These are phyloP conservation scores for Heteromormyrus szaboi DNA, from an alignment of 2,797 vertebrate species.

Conservation along the genomic window DNA sequence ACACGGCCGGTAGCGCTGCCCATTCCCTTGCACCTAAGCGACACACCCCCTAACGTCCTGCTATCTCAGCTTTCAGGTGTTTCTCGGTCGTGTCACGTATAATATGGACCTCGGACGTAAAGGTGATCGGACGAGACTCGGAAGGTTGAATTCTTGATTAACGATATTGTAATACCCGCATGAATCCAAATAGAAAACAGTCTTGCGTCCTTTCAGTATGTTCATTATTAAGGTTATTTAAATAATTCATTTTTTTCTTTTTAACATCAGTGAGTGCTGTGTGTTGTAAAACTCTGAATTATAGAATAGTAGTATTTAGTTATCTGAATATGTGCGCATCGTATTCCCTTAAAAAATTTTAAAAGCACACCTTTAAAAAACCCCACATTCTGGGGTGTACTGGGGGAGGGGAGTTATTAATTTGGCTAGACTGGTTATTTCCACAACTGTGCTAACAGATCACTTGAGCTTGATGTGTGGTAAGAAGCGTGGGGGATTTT, in stretches of 20 bases:
- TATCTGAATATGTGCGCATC: neutral
- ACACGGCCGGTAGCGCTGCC: too few relatives aligned
- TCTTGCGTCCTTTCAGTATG: neutral
- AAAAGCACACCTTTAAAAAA: neutral
- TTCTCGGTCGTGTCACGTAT: neutral
- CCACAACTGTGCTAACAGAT: neutral
- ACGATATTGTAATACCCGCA: neutral
- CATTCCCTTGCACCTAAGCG: neutral
- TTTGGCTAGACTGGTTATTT: neutral
- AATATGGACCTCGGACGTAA: neutral
- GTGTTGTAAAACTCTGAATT: neutral
- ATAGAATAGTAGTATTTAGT: neutral
- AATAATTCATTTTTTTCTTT: neutral
- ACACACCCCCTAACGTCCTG: neutral
- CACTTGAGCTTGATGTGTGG: neutral
- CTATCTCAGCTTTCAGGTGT: neutral
- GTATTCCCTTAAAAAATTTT: neutral
- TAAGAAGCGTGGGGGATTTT: neutral
- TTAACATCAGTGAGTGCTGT: neutral
- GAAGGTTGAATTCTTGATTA: neutral
- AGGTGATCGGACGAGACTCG: neutral
- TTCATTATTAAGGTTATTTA: neutral
- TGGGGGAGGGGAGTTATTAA: neutral
- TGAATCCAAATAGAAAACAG: neutral
- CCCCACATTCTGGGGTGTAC: neutral